Evolutionary conservation across 2,888 invertebrate species (phyloP).

Genomic region (Sipha maydis): DNA sequence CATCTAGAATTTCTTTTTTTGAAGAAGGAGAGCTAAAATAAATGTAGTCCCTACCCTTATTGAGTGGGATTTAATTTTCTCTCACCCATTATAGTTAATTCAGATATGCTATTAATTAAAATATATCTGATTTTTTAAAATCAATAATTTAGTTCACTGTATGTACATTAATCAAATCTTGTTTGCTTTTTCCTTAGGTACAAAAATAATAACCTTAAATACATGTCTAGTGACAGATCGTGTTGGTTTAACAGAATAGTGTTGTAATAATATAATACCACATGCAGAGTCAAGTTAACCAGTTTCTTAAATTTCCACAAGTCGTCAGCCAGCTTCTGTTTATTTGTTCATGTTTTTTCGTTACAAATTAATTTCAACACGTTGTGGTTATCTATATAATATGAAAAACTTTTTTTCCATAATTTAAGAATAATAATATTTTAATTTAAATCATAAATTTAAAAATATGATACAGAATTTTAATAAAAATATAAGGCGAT

Average conservation of each 20-base stretch:
- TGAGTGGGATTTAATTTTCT: too few relatives aligned
- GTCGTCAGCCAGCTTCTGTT: conserved; percentile 24
- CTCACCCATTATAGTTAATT: too few relatives aligned
- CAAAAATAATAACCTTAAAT: background rate
- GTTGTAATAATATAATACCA: background rate
- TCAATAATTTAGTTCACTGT: too few relatives aligned
- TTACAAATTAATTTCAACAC: background rate
- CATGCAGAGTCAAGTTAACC: background rate
- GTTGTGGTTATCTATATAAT: background rate
- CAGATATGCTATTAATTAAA: too few relatives aligned
- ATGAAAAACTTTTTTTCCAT: too few relatives aligned
- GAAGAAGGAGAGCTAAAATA: too few relatives aligned
- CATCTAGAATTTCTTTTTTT: too few relatives aligned
- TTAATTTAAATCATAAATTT: background rate
- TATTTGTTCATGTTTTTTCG: background rate
- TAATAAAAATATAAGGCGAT: too few relatives aligned
- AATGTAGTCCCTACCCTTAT: too few relatives aligned
- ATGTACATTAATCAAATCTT: background rate
- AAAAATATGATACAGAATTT: too few relatives aligned
- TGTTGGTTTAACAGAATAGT: background rate
- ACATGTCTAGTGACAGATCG: background rate
- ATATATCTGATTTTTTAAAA: too few relatives aligned
- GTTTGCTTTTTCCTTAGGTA: background rate
- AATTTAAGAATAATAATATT: too few relatives aligned
- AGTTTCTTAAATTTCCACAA: conserved; percentile 11